A percentile compares a stretch with the other conserved stretches of the same genome.
Evolutionary conservation across 2,888 invertebrate species (phyloP).

Genomic region (Drosophila crucigera): DNA sequence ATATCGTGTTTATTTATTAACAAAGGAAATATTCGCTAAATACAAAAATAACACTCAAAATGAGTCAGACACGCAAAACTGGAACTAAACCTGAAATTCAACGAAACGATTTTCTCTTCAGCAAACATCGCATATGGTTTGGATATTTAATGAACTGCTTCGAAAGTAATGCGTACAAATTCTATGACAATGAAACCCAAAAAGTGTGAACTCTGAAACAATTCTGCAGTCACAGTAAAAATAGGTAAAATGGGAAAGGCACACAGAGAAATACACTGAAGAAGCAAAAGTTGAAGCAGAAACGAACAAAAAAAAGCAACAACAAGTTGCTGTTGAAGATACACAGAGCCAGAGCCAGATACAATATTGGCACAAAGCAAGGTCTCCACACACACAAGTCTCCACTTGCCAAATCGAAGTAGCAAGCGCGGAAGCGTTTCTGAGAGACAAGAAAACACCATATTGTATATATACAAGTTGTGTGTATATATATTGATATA

Average conservation of each 20-base stretch:
- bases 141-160: constrained; percentile 22
- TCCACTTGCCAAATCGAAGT: constrained; percentile 58
- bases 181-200: constrained; percentile 57
- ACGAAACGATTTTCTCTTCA: constrained; percentile 36
- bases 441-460: constrained; percentile 52
- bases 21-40: constrained; percentile 23
- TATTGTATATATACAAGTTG: constrained; percentile 23
- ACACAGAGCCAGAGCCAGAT: constrained; percentile 46
- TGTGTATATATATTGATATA: constrained; percentile 3
- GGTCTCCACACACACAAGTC: constrained; percentile 57
- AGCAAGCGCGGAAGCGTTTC: constrained; percentile 52
- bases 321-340: constrained; percentile 73
- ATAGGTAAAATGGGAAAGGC: constrained; percentile 40
- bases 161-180: constrained; percentile 39
- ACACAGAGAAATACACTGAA: constrained; percentile 19
- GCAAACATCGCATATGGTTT: constrained; percentile 15
- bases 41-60: constrained; percentile 35
- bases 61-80: constrained; percentile 44
- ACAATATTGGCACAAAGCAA: constrained; percentile 61
- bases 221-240: constrained; percentile 40
- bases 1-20: constrained; percentile 9
- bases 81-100: constrained; percentile 27
- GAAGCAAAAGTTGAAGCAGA: constrained; percentile 32
- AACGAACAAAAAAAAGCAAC: constrained; percentile 59
- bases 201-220: constrained; percentile 49